These are phyloP conservation scores for Standfussiana lucernea DNA, from an alignment of 2,888 invertebrate genomes.

Conservation along the genomic window DNA sequence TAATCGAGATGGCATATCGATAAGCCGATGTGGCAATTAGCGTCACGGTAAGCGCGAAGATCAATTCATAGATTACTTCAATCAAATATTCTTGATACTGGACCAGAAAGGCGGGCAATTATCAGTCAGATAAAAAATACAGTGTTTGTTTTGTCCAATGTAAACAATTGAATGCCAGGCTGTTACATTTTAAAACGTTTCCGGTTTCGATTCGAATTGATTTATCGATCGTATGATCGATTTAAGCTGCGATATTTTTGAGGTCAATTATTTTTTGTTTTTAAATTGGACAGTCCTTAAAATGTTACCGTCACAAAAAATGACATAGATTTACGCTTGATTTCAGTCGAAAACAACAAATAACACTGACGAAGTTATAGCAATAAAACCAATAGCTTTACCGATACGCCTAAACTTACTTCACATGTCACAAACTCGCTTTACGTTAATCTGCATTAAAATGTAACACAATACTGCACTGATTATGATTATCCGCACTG, in stretches of 20 bases:
- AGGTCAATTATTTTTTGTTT: constrained; percentile 39
- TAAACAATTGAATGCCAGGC: constrained; percentile 64
- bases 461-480: constrained; percentile 69
- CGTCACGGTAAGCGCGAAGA: constrained; percentile 82
- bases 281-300: neutral
- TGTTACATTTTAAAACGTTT: constrained; percentile 50
- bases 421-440: constrained; percentile 67
- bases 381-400: constrained; percentile 62
- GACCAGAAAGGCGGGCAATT: constrained; percentile 63
- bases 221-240: constrained; percentile 55
- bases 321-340: constrained; percentile 35
- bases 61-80: constrained; percentile 80
- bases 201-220: constrained; percentile 54
- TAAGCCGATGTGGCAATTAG: constrained; percentile 84
- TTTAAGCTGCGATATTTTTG: constrained; percentile 28
- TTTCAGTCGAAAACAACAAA: constrained; percentile 34
- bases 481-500: constrained; percentile 62
- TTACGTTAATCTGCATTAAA: constrained; percentile 62
- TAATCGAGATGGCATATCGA: constrained; percentile 74
- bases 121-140: constrained; percentile 35
- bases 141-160: constrained; percentile 53
- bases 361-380: constrained; percentile 43
- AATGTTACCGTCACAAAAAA: neutral
- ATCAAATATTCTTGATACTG: constrained; percentile 78
- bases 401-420: constrained; percentile 51